Evolutionary conservation across 1,140 invertebrate genomes (phyloP), one percentile per base, ranked within the genome.

Genomic region (Chironomus striatipennis): DNA sequence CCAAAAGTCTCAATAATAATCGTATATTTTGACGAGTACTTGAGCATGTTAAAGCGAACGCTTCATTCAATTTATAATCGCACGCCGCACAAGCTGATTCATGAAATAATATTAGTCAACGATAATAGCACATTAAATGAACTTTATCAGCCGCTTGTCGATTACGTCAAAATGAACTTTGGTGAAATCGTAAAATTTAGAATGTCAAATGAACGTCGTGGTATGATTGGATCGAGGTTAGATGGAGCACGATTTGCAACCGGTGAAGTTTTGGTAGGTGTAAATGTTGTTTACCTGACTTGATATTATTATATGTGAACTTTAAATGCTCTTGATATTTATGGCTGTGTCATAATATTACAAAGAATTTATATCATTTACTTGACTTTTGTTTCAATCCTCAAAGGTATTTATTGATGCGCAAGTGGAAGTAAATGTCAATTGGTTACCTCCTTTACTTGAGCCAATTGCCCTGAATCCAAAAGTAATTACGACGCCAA

Each of bases 401-500:
- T 57, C n/a, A 57, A 57, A 57, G 47, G 47, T 70, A 9, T 70
- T 70, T 20, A n/a, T 70, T 70, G 65, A 70, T 70, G 65, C 18
- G 6, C 65, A 70, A 17, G 21, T 70, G n/a, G 65, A 70, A 70
- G 65, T 70, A 21, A 70, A 70, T 70, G 65, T 70, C 21, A 70
- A 70, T 20, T 70, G 65, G 65, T 70, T 70, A 24, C 65, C 65
- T 7, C 65, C 65, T 21, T 70, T 70, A 20, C 17, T 70, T 17
- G 17, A 70, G 18, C 65, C 65, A 21, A 70, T 70, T 70, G 65
- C 65, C 21, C 65, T 70, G 5, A 70, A 70, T 70, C 65, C 65
- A 21, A 70, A 70, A 70, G 92, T 90, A 12, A 90, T 90, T 24
- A 91, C 93, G 0, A 94, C 93, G 79, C 93, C 93, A 9, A 93